Percentiles rank a stretch among this genome's conserved stretches.
These are phyloP conservation scores for Hafferia zeledoni DNA, from an alignment of 2,797 vertebrate genomes.

Conservation along the genomic window DNA sequence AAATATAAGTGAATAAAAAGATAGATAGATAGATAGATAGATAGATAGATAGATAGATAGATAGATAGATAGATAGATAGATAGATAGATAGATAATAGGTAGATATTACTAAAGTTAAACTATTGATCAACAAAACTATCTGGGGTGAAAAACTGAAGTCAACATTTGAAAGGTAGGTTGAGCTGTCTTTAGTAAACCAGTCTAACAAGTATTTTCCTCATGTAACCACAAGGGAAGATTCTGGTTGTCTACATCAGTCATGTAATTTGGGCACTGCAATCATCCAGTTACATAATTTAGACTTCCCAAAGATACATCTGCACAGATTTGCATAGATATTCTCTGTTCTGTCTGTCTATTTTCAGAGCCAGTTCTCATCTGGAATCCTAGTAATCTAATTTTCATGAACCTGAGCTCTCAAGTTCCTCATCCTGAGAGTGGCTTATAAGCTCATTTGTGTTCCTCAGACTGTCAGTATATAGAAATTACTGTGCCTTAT, in stretches of 20 bases:
- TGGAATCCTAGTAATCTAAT: constrained; percentile 54
- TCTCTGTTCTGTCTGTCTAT: constrained; percentile 29
- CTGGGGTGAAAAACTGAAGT: neutral
- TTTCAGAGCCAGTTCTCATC: constrained; percentile 13
- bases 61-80: neutral
- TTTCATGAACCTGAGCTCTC: constrained; percentile 52
- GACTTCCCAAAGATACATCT: constrained; percentile 42
- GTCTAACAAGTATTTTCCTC: neutral
- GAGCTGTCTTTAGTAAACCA: neutral
- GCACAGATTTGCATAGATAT: constrained; percentile 57
- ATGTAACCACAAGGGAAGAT: constrained; percentile 1
- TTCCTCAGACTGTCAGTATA: neutral
- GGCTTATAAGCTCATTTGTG: neutral
- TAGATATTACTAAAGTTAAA: neutral
- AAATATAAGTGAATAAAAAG: neutral
- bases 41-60: no score
- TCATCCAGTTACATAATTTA: constrained; percentile 54
- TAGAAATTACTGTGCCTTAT: neutral
- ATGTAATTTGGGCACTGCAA: constrained; percentile 7
- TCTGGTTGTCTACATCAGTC: constrained; percentile 32
- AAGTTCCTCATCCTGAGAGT: neutral
- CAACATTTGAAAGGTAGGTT: neutral
- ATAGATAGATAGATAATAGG: no score
- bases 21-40: no score
- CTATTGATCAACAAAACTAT: neutral